Evolutionary conservation across 1,140 invertebrate genomes (phyloP).

Genomic region (Drosophila pectinifera): DNA sequence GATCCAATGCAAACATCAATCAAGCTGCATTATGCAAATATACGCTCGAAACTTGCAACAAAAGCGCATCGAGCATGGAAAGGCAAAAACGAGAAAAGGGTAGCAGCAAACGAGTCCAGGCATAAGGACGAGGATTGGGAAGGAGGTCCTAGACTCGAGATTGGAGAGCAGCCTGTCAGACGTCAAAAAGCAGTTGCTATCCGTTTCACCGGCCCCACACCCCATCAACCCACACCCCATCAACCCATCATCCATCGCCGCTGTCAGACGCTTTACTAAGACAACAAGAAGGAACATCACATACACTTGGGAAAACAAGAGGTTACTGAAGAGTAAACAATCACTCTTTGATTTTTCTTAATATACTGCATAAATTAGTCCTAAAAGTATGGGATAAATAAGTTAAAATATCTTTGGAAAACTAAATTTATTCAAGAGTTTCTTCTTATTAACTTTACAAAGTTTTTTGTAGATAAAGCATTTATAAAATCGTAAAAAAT

Average conservation of each 20-base stretch:
- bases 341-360: not conserved
- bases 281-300: conserved; percentile 37
- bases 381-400: too few relatives aligned
- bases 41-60: conserved; percentile 76
- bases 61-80: conserved; percentile 55
- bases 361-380: too few relatives aligned
- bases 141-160: conserved; percentile 6
- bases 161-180: conserved; percentile 54
- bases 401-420: too few relatives aligned
- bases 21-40: conserved; percentile 79
- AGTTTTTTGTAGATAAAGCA: not conserved
- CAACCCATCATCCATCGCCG: conserved; percentile 32
- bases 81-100: conserved; percentile 19
- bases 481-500: not conserved
- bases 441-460: not conserved
- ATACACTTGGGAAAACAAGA: not conserved
- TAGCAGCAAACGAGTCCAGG: conserved; percentile 5
- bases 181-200: conserved; percentile 66
- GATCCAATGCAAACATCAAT: conserved; percentile 67
- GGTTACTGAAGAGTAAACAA: too few relatives aligned
- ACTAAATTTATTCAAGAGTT: too few relatives aligned
- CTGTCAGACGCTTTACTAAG: conserved; percentile 55
- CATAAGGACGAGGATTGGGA: not conserved
- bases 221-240: conserved; percentile 17
- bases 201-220: conserved; percentile 27